Evolutionary conservation across 2,113 vertebrate species (phyloP), one percentile per base, ranked within the genome.

Genomic region (Coptodon bakossiorum): DNA sequence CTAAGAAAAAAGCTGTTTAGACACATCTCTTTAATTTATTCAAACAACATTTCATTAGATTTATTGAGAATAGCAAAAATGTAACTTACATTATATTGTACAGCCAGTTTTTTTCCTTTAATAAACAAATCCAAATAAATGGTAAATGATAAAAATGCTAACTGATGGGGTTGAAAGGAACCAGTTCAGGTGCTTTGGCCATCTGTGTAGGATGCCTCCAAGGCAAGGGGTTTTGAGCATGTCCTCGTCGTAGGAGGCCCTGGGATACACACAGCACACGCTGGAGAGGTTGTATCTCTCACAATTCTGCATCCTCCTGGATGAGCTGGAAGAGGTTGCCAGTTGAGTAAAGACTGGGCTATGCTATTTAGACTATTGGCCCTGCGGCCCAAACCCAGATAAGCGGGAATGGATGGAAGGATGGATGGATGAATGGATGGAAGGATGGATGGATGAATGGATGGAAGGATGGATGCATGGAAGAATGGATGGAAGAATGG

Each of bases 381-480:
- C 10, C 61, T 38, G 61, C 19, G 2, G 19, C 63, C 34, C 19
- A 38, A 68, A 68, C 63, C 34, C 19, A 22, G 11, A 68, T 40
- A 68, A 38, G 34, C 0, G 1, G 34, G 34, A 11, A 34, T 61
- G 16, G 29, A 19, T 63, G 59, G 9, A 6, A 1, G 29, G 0
- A 34, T 63, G 59, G 9, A 17, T 31, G 13, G 13, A 0, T 7
- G 22, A 0, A 24, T 56, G 11, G 1, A 13, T 7, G 2, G 11
- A 6, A 3, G 54, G 1, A 27, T 16, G 54, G 4, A 13, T 1
- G 3, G 5, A 11, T 1, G n/a, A 0, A 24, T 56, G 11, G 1
- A 13, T 7, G 2, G 11, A 6, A 3, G 54, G 1, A 27, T 14
- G 54, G 4, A 13, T 1, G 3, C 5, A 11, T 1, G 52, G 10